Base-by-base conservation (phyloP, 2,113 vertebrate genomes). In the Danionella cerebrum region DNA sequence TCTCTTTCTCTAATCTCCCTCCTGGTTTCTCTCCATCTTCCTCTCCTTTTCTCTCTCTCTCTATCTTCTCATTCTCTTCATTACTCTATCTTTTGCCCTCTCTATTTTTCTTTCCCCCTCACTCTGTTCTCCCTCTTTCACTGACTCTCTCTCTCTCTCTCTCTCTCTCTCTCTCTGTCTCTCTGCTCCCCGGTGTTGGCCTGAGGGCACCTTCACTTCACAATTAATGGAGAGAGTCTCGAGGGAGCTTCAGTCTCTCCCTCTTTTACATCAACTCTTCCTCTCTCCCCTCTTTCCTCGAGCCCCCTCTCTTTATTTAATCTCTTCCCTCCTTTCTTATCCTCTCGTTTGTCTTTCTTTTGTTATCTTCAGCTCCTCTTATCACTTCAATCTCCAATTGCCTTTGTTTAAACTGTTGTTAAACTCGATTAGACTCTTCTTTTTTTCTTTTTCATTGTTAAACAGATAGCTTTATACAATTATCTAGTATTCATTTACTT, bases 191-290 rank as follows among this genome's bases (percentile, higher is more conserved):
- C 45, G 65, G 74, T 70, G 74, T 70, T 63, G 74, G 70, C 74
- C 70, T 44, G 59, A 70, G 74, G 74, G 60, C 74, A 73, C 62
- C 74, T 76, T 76, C 74, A 67, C 70, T 73, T 76, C 74, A 76
- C 74, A 76, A 73, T 76, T 76, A 76, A 73, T 76, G 67, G 74
- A 76, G 51, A 52, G 70, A 69, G 58, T 73, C 74, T 73, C 74
- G 9, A 21, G 70, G 70, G 74, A 76, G 19, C 54, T 19, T 42
- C 74, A 68, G 71, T 63, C 62, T n/a, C n/a, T 69, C 66, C 47
- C 66, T 55, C 59, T 65, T 59, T 59, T 48, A 67, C 65, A 67
- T 67, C 36, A 67, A 44, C 19, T 41, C 54, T 35, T 44, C 31
- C 65, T 44, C 53, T 59, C 14, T 41, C 38, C 29, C 33, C 29